Conservation (phyloP, 1,140 invertebrate species). For the Ceratosolen solmsi region DNA sequence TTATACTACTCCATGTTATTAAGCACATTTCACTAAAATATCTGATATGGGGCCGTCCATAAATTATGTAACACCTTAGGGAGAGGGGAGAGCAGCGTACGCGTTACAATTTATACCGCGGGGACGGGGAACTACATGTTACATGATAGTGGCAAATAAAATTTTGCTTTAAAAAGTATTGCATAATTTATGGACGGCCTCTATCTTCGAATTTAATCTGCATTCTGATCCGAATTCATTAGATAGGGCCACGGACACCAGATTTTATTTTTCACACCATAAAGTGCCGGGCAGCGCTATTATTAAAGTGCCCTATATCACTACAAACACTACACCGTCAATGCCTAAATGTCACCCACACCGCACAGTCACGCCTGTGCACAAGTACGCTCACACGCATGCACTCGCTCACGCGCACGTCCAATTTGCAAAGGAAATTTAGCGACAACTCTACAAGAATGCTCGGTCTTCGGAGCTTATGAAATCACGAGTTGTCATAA, state of each 20-base stretch:
- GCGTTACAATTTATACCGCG: constrained; percentile 16
- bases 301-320: too few relatives aligned
- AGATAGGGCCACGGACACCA: not conserved
- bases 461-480: not conserved
- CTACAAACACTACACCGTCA: too few relatives aligned
- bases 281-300: not conserved
- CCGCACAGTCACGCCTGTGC: too few relatives aligned
- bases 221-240: constrained; percentile 25
- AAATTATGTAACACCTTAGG: constrained; percentile 30
- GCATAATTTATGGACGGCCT: constrained; percentile 9
- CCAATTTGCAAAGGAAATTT: constrained; percentile 8
- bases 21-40: constrained; percentile 28
- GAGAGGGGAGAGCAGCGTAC: not conserved
- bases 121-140: not conserved
- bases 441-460: not conserved
- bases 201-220: constrained; percentile 24
- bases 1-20: constrained; percentile 9
- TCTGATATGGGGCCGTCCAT: constrained; percentile 4
- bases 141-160: constrained; percentile 17
- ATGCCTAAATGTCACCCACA: too few relatives aligned
- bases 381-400: too few relatives aligned
- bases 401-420: not conserved
- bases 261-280: not conserved
- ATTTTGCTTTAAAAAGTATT: constrained; percentile 11
- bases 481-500: too few relatives aligned